Evolutionary conservation across 2,888 invertebrate genomes (phyloP), one percentile per base, ranked within the genome.

Genomic region (Acronicta aceris): DNA sequence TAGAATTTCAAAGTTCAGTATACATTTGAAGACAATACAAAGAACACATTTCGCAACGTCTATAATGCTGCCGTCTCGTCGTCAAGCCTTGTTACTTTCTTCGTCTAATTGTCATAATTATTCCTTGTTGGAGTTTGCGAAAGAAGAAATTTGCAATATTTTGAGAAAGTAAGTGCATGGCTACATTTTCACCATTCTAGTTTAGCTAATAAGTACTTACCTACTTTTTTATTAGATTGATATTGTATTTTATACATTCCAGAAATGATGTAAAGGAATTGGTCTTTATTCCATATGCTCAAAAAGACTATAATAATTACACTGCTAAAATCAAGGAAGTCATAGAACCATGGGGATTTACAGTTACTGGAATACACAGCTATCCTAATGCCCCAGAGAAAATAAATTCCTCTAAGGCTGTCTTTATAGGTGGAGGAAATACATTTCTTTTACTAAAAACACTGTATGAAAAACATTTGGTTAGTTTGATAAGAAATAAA

Each of bases 351-450:
- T 96, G 96, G 96, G 97, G 96, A 25, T 96, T 95, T 79, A 84
- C 94, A 59, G 95, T 97, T 1, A 95, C 95, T 62, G 96, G 97
- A 10, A 92, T 97, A 46, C 97, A 98, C 83, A 94, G 95, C 25
- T 91, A 90, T 62, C 63, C 91, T 9, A 93, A 96, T 85, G 95
- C 96, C 15, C 81, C 89, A 6, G 85, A 91, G 56, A 96, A 96
- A 17, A 89, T 97, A 0, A 87, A 92, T 51, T 85, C 91, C 21
- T 96, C 97, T 0, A 94, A 97, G 88, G 96, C 97, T 30, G 95
- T 98, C 74, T 97, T 97, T 87, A 89, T 98, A 38, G 98, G 97
- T 9, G 98, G 98, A 49, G 98, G 98, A 46, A 98, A 98, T 83
- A 97, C 97, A 21, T 98, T 98, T 87, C 92, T 96, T 16, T 93